Evolutionary conservation across 2,797 vertebrate species (phyloP).

Genomic region (Micromesistius poutassou): DNA sequence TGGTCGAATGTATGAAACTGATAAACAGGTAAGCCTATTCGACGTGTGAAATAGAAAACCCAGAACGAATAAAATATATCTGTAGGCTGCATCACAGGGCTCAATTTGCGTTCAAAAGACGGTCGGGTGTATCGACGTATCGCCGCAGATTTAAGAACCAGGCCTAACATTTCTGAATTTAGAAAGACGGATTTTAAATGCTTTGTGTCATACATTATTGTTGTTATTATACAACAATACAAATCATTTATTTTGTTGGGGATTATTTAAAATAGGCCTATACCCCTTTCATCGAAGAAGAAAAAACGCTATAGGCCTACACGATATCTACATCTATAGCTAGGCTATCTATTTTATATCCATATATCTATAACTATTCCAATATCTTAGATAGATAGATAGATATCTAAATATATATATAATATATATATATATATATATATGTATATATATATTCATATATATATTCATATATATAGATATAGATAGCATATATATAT

Average conservation of each 20-base stretch:
- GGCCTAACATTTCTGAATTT: not conserved
- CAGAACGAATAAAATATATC: not conserved
- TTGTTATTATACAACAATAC: not conserved
- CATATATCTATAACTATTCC: not conserved
- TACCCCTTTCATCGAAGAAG: not conserved
- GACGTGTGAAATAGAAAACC: not conserved
- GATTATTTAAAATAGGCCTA: not conserved
- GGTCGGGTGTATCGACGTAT: not conserved
- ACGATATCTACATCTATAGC: too few relatives aligned
- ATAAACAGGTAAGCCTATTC: not conserved
- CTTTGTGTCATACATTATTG: not conserved
- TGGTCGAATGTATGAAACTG: not conserved
- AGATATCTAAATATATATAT: slow-evolving; percentile 4
- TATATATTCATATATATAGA: slow-evolving; percentile 10
- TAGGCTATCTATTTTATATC: too few relatives aligned
- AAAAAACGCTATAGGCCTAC: not conserved
- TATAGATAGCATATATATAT: slow-evolving; percentile 9
- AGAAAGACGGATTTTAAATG: not conserved
- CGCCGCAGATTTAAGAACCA: not conserved
- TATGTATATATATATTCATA: not conserved
- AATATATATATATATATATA: not conserved
- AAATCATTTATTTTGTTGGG: not conserved
- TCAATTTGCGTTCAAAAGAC: not conserved
- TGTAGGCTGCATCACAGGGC: not conserved
- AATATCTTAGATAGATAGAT: slow-evolving; percentile 12